These are phyloP conservation scores for Megathymus violae DNA, from an alignment of 1,140 invertebrate genomes.

Conservation along the genomic window DNA sequence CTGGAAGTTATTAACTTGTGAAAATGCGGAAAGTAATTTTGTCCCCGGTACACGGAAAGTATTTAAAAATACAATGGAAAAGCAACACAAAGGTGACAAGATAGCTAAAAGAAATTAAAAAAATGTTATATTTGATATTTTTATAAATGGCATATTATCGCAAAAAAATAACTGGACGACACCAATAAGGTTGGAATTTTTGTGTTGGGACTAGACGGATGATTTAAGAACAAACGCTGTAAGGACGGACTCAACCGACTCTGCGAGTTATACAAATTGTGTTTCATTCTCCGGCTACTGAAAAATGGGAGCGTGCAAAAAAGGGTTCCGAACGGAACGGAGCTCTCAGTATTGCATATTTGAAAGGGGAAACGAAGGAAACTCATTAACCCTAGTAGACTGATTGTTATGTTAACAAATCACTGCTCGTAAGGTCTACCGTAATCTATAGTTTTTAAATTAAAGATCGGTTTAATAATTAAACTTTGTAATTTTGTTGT, in stretches of 20 bases:
- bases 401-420: slow-evolving; percentile 63
- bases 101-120: slow-evolving; percentile 22
- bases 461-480: background rate
- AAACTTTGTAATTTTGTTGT: too few relatives aligned
- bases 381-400: slow-evolving; percentile 40
- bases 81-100: slow-evolving; percentile 18
- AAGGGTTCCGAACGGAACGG: slow-evolving; percentile 46
- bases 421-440: slow-evolving; percentile 22
- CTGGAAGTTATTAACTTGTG: background rate
- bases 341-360: slow-evolving; percentile 53
- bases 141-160: too few relatives aligned
- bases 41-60: background rate
- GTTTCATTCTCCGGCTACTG: slow-evolving; percentile 55
- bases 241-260: slow-evolving; percentile 4
- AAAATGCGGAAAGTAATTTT: background rate
- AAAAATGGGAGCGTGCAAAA: slow-evolving; percentile 61
- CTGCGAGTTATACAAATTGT: slow-evolving; percentile 62
- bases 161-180: slow-evolving; percentile 26
- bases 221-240: slow-evolving; percentile 34
- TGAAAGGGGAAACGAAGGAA: slow-evolving; percentile 45
- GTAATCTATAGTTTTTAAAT: background rate
- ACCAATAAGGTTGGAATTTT: slow-evolving; percentile 39
- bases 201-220: slow-evolving; percentile 23
- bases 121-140: slow-evolving; percentile 33
- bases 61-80: slow-evolving; percentile 1